phyloP scores from a whole-genome alignment of 2,888 invertebrate species.

The Mimumesa dahlbomi region DNA sequence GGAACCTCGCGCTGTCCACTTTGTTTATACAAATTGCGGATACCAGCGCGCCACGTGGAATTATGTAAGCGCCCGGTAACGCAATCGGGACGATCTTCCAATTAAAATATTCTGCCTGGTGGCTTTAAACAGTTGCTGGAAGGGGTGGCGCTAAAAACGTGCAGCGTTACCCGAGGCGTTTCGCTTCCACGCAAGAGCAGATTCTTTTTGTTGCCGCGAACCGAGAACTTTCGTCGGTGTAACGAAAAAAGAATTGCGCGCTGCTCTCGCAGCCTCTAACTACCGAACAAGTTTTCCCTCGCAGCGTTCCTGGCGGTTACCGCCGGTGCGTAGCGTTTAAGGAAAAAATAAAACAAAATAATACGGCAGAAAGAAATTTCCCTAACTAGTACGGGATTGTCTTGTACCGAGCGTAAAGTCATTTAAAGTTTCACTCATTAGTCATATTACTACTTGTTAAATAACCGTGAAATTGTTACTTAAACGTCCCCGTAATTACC shows the following conservation, averaged over 20 bases:
- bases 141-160: constrained; percentile 40
- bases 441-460: constrained; percentile 46
- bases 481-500: too few relatives aligned
- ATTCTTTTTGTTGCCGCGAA: constrained; percentile 52
- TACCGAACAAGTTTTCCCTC: constrained; percentile 52
- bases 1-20: constrained; percentile 43
- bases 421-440: constrained; percentile 47
- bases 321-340: constrained; percentile 23
- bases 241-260: constrained; percentile 40
- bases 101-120: constrained; percentile 67
- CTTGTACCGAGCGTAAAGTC: constrained; percentile 5
- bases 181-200: constrained; percentile 44
- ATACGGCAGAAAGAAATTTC: constrained; percentile 33
- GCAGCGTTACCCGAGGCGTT: constrained; percentile 38
- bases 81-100: constrained; percentile 63
- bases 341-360: constrained; percentile 9
- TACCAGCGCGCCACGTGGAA: constrained; percentile 48
- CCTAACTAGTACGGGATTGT: constrained; percentile 36
- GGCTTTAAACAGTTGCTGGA: constrained; percentile 61
- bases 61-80: constrained; percentile 54
- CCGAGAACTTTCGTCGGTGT: constrained; percentile 32
- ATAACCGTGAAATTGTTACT: constrained; percentile 43
- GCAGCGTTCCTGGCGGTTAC: constrained; percentile 1
- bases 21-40: constrained; percentile 46
- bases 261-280: constrained; percentile 33